Evolutionary conservation across 1,140 invertebrate species (phyloP), one percentile per base, ranked within the genome.

Genomic region (Araneus ventricosus): DNA sequence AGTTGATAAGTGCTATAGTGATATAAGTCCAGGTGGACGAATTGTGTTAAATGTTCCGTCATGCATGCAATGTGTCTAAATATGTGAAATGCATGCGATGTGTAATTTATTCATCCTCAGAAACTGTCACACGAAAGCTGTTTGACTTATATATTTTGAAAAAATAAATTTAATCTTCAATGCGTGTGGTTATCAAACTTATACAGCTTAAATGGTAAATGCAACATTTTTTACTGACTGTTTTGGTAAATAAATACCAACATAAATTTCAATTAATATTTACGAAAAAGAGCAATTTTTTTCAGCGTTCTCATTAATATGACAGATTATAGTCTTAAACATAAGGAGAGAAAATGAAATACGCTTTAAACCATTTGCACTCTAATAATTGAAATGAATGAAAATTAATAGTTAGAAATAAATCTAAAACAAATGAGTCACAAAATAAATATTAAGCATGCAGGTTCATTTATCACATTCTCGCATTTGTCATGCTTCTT

Each of bases 221-320:
- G 30, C 14, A 4, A 37, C 17, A 30, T 34, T 70, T 75, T 34
- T 37, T 14, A 27, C 2, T 75, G 8, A 34, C 30, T 34, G 17
- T 14, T 30, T 75, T 75, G 67, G 67, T 75, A 75, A 75, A 75
- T 75, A 67, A 67, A 67, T 67, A n/a, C 63, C n/a, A 27, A 27
- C n/a, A 67, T 67, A 75, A 75, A 75, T 75, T 20, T 75, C 67
- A 75, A 75, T 75, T 75, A 75, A 14, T 34, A 14, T 37, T 14
- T 22, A 30, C 30, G 1, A 75, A 75, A 37, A 75, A 17, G 17
- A 30, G 10, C 30, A 17, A 75, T 17, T 75, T 5, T n/a, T n/a
- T 67, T 10, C 22, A 27, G 24, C 8, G 27, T 63, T n/a, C 22
- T 24, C 10, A 27, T 75, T 75, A 75, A 75, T 75, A 75, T 24